These are phyloP conservation scores for Champsocephalus esox DNA, from an alignment of 2,797 vertebrate species.

Conservation along the genomic window DNA sequence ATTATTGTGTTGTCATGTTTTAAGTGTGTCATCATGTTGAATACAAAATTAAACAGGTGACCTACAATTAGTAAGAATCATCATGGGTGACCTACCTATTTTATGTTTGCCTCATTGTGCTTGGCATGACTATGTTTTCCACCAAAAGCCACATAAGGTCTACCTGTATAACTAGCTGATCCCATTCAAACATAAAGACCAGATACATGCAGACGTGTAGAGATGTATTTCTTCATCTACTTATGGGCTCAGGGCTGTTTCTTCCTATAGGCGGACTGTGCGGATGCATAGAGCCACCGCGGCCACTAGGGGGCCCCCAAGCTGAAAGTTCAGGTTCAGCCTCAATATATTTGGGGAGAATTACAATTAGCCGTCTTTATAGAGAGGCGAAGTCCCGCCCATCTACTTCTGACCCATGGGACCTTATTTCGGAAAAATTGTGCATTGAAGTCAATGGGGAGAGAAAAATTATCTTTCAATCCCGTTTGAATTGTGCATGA, in stretches of 20 bases:
- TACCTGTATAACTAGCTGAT: neutral
- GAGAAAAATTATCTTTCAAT: too few relatives aligned
- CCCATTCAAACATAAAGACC: neutral
- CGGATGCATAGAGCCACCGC: too few relatives aligned
- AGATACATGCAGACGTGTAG: neutral
- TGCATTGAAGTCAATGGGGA: too few relatives aligned
- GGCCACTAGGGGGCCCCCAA: too few relatives aligned
- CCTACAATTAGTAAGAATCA: neutral
- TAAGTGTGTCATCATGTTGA: conserved; percentile 3
- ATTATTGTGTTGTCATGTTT: neutral
- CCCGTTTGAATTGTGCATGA: too few relatives aligned
- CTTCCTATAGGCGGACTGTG: too few relatives aligned
- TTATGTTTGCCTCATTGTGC: conserved; percentile 9
- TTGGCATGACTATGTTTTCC: neutral
- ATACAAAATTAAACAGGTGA: neutral
- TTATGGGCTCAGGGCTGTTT: neutral
- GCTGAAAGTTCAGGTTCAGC: too few relatives aligned
- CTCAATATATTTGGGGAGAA: too few relatives aligned
- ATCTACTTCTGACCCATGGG: too few relatives aligned
- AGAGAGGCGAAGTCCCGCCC: too few relatives aligned
- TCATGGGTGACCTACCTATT: neutral
- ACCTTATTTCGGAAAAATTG: too few relatives aligned
- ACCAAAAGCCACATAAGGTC: conserved; percentile 29
- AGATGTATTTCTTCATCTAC: neutral
- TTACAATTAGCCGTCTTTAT: too few relatives aligned